phyloP scores from a whole-genome alignment of 2,888 invertebrate genomes.

The Macaria notata region DNA sequence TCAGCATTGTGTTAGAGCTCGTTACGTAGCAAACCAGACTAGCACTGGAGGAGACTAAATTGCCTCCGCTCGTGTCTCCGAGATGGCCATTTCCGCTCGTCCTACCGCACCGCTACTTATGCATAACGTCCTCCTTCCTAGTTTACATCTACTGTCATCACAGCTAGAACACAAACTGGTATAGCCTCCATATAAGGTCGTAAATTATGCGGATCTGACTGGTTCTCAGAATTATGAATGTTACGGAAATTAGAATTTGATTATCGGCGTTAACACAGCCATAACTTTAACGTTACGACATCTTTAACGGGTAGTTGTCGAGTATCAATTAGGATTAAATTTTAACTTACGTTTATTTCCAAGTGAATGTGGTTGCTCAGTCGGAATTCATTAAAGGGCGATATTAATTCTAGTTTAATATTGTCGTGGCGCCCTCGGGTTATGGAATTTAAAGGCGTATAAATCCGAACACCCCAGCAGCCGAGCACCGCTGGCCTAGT shows the following conservation, averaged over 20 bases:
- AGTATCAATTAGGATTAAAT: slow-evolving; percentile 14
- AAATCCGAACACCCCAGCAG: slow-evolving; percentile 54
- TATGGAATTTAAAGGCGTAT: slow-evolving; percentile 60
- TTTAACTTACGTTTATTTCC: slow-evolving; percentile 11
- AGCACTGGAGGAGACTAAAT: slow-evolving; percentile 47
- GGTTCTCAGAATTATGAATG: slow-evolving; percentile 13
- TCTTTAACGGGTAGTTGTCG: slow-evolving; percentile 2
- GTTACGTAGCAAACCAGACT: slow-evolving; percentile 40
- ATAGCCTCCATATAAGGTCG: not conserved
- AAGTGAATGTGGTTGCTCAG: slow-evolving; percentile 19
- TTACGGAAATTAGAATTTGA: slow-evolving; percentile 14
- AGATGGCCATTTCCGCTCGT: slow-evolving; percentile 68
- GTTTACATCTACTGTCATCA: slow-evolving; percentile 24
- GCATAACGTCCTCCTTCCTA: slow-evolving; percentile 25
- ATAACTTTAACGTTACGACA: slow-evolving; percentile 4
- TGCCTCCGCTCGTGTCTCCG: slow-evolving; percentile 50
- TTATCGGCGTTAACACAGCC: slow-evolving; percentile 5
- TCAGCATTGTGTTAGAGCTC: slow-evolving; percentile 3
- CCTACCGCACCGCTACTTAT: slow-evolving; percentile 51
- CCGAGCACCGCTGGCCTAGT: slow-evolving; percentile 58
- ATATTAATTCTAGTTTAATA: slow-evolving; percentile 41
- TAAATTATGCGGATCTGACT: slow-evolving; percentile 8
- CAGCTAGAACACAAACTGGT: slow-evolving; percentile 17
- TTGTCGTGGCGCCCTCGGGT: slow-evolving; percentile 40
- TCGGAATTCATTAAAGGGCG: slow-evolving; percentile 31